Base-by-base conservation (phyloP, 2,888 invertebrate species). In the Neoaliturus tenellus region DNA sequence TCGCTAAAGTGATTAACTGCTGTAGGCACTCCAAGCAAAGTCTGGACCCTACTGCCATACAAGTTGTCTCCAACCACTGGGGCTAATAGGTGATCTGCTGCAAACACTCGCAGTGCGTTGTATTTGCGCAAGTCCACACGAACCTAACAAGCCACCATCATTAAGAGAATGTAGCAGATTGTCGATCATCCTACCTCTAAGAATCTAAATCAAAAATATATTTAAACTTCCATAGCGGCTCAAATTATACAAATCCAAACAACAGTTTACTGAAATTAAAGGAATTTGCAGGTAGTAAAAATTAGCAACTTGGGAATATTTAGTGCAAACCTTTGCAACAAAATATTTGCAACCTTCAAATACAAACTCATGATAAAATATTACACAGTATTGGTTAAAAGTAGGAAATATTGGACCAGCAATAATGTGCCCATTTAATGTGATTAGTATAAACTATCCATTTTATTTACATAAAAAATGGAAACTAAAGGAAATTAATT, bases 41-140 rank as follows among this genome's bases (percentile, higher is more conserved):
- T 73, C 55, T 82, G 71, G 14, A 82, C 82, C 33, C 82, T 28
- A 39, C 73, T n/a, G 17, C 48, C 69, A n/a, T 20, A 48, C 69
- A 81, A 33, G 69, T 69, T 69, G 67, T 81, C 81, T 3, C 81
- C 81, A 0, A 81, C 20, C 8, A 81, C 69, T 10, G 81, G 81
- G 4, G 81, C 25, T 23, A 69, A 51, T 8, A 81, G 35, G 67
- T 81, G 67, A 20, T 67, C 69, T 0, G 69, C 20, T 10, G 41
- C 62, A 33, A 81, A 81, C 28, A 81, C 23, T 69, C 81, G 35
- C 10, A 33, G n/a, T 1, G 69, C 67, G 44, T 81, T 62, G 33
- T 69, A 69, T 8, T n/a, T 17, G 28, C 51, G 67, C 12, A 44
- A 71, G 25, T 69, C 51, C 62, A 67, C 62, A 0, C 48, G 12